These are phyloP conservation scores for Osmerus mordax DNA, from an alignment of 2,113 vertebrate genomes.

Conservation along the genomic window DNA sequence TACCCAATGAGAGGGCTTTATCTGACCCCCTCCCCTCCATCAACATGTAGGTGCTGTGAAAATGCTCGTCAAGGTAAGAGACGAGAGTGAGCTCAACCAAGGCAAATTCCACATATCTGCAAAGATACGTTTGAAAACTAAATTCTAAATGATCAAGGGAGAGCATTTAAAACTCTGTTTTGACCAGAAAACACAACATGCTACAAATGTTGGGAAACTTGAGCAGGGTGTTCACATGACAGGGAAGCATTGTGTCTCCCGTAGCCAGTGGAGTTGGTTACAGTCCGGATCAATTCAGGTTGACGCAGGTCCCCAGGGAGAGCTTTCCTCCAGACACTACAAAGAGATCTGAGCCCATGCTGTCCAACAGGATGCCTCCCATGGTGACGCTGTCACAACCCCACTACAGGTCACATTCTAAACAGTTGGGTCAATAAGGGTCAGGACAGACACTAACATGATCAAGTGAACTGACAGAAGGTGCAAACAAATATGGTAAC, in stretches of 20 bases:
- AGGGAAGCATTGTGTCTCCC: background rate
- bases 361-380: conserved; percentile 23
- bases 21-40: too few relatives aligned
- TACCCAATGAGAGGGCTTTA: too few relatives aligned
- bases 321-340: conserved; percentile 26
- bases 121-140: too few relatives aligned
- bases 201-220: background rate
- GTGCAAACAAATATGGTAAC: background rate
- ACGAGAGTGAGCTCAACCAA: too few relatives aligned
- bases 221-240: background rate
- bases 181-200: too few relatives aligned
- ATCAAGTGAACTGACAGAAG: background rate
- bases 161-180: too few relatives aligned
- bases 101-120: too few relatives aligned
- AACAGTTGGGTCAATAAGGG: background rate
- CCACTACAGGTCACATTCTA: conserved; percentile 17
- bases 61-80: too few relatives aligned
- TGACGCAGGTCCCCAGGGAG: conserved; percentile 27
- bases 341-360: conserved; percentile 17
- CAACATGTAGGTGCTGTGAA: too few relatives aligned
- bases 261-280: background rate
- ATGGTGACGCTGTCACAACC: background rate
- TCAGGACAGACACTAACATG: background rate
- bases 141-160: too few relatives aligned
- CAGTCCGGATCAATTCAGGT: conserved; percentile 34